These are phyloP conservation scores for Athene noctua DNA, from an alignment of 2,113 vertebrate genomes.

Conservation along the genomic window DNA sequence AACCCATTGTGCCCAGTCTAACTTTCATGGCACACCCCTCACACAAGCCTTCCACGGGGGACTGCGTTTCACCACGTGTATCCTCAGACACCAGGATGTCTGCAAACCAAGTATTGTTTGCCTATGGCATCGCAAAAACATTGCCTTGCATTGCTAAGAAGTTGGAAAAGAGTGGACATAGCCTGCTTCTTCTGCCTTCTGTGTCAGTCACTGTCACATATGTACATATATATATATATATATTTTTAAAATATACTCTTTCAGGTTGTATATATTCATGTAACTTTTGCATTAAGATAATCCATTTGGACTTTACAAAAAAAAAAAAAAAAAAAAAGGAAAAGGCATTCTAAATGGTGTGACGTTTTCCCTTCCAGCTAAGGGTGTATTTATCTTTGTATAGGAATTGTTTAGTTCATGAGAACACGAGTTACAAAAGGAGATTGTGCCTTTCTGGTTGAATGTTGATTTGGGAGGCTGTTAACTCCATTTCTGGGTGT, in stretches of 20 bases:
- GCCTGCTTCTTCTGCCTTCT: neutral
- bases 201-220: neutral
- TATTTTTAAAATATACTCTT: neutral
- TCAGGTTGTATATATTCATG: slow-evolving; percentile 39
- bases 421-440: slow-evolving; percentile 2
- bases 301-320: slow-evolving; percentile 32
- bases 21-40: neutral
- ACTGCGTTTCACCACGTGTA: neutral
- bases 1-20: neutral
- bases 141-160: neutral
- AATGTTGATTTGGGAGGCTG: neutral
- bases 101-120: neutral
- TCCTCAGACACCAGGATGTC: neutral
- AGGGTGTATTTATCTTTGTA: slow-evolving; percentile 74
- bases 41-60: neutral
- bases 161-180: neutral
- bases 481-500: neutral
- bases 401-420: slow-evolving; percentile 8
- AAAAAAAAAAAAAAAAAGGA: slow-evolving; percentile 24
- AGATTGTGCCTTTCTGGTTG: slow-evolving; percentile 19
- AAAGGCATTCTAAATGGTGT: slow-evolving; percentile 65
- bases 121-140: neutral
- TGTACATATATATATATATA: neutral
- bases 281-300: slow-evolving; percentile 53
- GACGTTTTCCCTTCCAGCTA: slow-evolving; percentile 68